These are phyloP conservation scores for Willisornis vidua DNA, from an alignment of 2,113 vertebrate species.

Conservation along the genomic window DNA sequence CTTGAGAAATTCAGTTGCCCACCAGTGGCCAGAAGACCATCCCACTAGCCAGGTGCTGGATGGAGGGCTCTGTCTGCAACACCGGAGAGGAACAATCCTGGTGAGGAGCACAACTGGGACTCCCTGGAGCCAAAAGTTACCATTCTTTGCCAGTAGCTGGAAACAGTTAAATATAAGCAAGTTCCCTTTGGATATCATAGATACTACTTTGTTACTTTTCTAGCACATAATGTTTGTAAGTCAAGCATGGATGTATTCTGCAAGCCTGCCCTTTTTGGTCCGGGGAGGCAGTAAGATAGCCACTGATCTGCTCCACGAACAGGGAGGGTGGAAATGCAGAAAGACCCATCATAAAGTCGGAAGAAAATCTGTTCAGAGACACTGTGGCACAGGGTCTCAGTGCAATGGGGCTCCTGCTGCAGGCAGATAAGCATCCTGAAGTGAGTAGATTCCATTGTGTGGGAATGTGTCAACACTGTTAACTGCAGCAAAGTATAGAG, in stretches of 20 bases:
- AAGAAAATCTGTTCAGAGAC: background rate
- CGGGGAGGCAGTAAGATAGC: background rate
- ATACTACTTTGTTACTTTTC: background rate
- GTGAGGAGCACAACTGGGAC: background rate
- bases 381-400: background rate
- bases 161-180: background rate
- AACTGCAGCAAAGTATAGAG: background rate
- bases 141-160: background rate
- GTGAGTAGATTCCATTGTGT: background rate
- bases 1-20: background rate
- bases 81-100: background rate
- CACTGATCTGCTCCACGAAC: background rate
- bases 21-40: background rate
- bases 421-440: background rate
- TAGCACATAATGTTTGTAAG: background rate
- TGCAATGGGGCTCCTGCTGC: background rate
- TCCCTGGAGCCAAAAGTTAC: background rate
- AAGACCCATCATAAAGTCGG: background rate
- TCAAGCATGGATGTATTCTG: background rate
- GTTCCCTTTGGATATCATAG: background rate
- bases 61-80: background rate
- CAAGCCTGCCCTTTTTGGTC: background rate
- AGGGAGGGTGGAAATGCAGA: background rate
- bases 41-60: background rate
- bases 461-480: background rate